Conservation (phyloP, 2,888 invertebrate species). For the Flexamia atlantica region DNA sequence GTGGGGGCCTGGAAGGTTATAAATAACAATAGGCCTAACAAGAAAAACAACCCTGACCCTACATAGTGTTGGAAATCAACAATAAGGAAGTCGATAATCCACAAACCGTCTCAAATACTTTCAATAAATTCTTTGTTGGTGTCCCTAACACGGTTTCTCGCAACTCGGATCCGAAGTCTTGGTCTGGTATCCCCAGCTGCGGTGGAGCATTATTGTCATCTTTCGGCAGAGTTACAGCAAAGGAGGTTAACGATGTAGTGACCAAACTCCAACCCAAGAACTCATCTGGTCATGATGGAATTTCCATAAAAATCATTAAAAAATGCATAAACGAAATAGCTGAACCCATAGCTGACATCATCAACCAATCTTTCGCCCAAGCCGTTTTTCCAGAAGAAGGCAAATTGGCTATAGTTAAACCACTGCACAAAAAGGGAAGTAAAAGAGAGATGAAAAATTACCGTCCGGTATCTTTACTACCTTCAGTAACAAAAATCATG, state of each 20-base stretch:
- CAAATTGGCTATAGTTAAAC: background rate
- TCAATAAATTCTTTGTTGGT: background rate
- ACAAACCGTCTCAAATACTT: background rate
- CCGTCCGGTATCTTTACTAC: background rate
- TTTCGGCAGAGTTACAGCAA: background rate
- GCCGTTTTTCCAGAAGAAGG: background rate
- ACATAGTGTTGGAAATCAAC: background rate
- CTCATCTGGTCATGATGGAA: background rate
- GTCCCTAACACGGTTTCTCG: background rate
- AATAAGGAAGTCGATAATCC: background rate
- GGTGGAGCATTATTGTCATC: background rate
- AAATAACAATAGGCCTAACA: background rate
- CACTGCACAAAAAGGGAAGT: background rate
- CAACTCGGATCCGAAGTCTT: background rate
- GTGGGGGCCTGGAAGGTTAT: background rate
- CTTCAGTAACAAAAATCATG: background rate
- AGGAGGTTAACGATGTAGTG: background rate
- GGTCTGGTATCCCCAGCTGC: background rate
- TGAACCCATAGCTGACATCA: background rate
- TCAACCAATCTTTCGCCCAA: background rate
- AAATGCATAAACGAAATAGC: background rate
- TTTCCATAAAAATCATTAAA: background rate
- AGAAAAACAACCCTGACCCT: background rate
- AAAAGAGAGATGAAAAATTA: background rate
- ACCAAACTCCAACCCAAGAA: background rate